Evolutionary conservation across 1,140 invertebrate species (phyloP), one percentile per base, ranked within the genome.

Genomic region (Procambarus virginalis): DNA sequence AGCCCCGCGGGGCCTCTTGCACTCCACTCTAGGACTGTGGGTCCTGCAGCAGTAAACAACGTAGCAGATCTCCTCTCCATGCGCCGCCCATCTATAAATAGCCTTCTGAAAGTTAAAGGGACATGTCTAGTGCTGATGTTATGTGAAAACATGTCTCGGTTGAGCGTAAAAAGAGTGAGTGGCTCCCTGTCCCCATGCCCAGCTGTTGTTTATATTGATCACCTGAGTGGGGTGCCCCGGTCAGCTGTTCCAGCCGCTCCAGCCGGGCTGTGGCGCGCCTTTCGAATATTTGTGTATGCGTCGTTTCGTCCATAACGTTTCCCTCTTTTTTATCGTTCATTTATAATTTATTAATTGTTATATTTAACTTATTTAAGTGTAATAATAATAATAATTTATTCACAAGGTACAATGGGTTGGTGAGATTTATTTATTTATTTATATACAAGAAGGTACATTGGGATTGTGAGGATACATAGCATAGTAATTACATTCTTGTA

Each of bases 201-300:
- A 73, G 68, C n/a, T 73, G 20, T 34, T 70, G 68, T 73, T 73
- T 73, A 73, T 73, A 73, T 73, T 34, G n/a, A 73, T 73, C 68
- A 73, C n/a, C 68, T 73, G 68, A 34, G n/a, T 73, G 64, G 6
- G 64, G 64, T 68, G 64, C 64, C 3, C 12, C 12, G 10, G 10
- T 68, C 12, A 68, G 20, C 55, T 9, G 12, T 6, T 9, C 6
- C 12, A 8, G 6, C 55, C 12, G 12, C 55, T 6, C 55, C 12
- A 58, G 6, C 55, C 12, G 6, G 12, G 12, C 6, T 6, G 6
- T 58, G 6, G 6, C 6, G 6, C 12, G 55, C 55, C 55, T 58
- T 34, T 34, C 34, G 12, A 58, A 9, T 58, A 9, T 58, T 58
- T 58, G 12, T 58, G 55, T 12, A 58, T 0, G 12, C 55, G 34